Percentiles rank a stretch among this genome's conserved stretches.
Evolutionary conservation across 1,140 invertebrate species (phyloP).

Genomic region (Drosophila sucinea): DNA sequence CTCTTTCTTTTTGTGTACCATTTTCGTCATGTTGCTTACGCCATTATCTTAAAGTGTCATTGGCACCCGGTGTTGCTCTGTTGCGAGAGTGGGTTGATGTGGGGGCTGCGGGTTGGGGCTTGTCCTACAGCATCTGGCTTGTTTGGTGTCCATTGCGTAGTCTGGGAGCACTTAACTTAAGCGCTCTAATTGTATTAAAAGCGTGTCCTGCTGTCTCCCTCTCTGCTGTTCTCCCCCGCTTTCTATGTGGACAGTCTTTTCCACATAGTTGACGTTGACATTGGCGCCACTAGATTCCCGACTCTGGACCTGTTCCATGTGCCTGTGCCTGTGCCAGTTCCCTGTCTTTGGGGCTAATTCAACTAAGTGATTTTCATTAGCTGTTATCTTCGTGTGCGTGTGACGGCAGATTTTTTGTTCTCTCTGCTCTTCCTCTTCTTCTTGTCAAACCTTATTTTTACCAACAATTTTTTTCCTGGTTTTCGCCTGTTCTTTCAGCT

Average conservation of each 20-base stretch:
- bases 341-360: constrained; percentile 59
- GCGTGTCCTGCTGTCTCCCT: constrained; percentile 59
- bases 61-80: constrained; percentile 20
- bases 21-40: constrained; percentile 36
- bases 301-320: background rate
- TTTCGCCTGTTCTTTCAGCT: constrained; percentile 39
- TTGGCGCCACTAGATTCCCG: constrained; percentile 40
- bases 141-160: constrained; percentile 38
- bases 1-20: constrained; percentile 9
- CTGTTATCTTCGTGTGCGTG: constrained; percentile 62
- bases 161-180: constrained; percentile 74
- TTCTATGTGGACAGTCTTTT: constrained; percentile 13
- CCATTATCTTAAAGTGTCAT: constrained; percentile 59
- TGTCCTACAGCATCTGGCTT: constrained; percentile 39
- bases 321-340: constrained; percentile 6
- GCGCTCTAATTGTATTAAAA: constrained; percentile 79
- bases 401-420: constrained; percentile 28
- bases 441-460: constrained; percentile 5
- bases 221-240: background rate
- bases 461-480: constrained; percentile 8
- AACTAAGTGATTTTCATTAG: constrained; percentile 74
- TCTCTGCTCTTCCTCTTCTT: background rate
- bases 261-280: constrained; percentile 54
- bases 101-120: background rate
- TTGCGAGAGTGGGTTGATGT: background rate